Base-by-base conservation (phyloP, 2,113 vertebrate species). In the Cichladusa arquata region DNA sequence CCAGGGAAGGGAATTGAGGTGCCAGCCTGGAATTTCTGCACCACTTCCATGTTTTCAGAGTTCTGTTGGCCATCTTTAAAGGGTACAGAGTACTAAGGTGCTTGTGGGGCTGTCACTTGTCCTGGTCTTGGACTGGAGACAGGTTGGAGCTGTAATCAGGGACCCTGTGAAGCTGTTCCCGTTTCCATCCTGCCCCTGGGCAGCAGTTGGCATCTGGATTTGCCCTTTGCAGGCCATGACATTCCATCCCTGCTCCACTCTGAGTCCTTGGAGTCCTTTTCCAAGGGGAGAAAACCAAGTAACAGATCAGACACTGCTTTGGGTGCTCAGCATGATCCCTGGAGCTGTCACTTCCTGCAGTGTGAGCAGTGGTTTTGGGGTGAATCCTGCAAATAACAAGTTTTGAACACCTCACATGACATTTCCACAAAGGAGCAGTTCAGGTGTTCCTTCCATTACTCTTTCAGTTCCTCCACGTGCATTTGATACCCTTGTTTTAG, bases 401-500 rank as follows among this genome's bases (percentile, higher is more conserved):
- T 34, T 45, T 69, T 72, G 44, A 40, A 23, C 70, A 22, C 58
- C 73, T 50, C 13, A 17, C 0, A 0, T 31, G 54, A 2, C 3
- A 2, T 77, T 62, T 38, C 34, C 48, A 11, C 5, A 11, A 18
- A 45, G 19, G 31, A 79, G 45, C 66, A 42, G 33, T 22, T 61
- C 42, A 13, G 47, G 19, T 69, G n/a, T 22, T 34, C 8, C 44
- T 76, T 38, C 53, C 29, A 20, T 28, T 7, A 2, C 2, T 13
- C 6, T 22, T 64, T 40, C 25, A 51, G 76, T 51, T 33, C 9
- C 36, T 81, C 26, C 9, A 2, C 0, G 3, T 69, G 23, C 15
- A 2, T 60, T 42, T 45, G 9, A 2, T 42, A 5, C 29, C 61
- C 26, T 36, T 0, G 0, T 4, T 38, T 69, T 19, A 60, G 87